Evolutionary conservation across 2,113 vertebrate genomes (phyloP).

Genomic region (Tamias sibiricus): DNA sequence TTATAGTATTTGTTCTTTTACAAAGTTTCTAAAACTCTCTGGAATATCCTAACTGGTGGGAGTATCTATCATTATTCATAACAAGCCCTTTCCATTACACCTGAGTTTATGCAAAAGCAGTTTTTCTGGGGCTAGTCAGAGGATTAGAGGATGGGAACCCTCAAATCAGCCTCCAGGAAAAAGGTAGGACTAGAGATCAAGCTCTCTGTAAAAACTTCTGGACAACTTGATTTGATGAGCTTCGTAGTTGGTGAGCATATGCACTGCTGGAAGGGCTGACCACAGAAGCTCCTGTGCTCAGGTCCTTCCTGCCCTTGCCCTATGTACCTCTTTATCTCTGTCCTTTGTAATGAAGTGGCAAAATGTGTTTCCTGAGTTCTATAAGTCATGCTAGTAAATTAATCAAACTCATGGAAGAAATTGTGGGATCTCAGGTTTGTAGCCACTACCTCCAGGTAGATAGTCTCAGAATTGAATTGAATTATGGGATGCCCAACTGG

Average conservation of each 20-base stretch:
- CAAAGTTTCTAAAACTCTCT: background rate
- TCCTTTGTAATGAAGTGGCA: background rate
- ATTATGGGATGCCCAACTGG: background rate
- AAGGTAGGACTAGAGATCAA: background rate
- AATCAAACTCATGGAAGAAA: background rate
- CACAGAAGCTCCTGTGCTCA: background rate
- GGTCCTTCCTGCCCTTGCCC: background rate
- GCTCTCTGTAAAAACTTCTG: background rate
- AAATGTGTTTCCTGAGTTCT: background rate
- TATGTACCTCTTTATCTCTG: background rate
- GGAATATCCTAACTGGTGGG: background rate
- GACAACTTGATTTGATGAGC: background rate
- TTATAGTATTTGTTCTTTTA: background rate
- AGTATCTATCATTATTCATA: background rate
- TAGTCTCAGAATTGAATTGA: background rate
- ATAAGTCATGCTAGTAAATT: background rate
- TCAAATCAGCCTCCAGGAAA: background rate
- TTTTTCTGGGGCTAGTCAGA: background rate
- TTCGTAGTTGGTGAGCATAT: background rate
- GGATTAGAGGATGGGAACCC: background rate
- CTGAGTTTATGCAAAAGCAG: background rate
- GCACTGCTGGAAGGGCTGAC: background rate
- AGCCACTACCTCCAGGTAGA: background rate
- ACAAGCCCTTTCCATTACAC: background rate
- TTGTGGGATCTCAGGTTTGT: background rate